Evolutionary conservation across 2,888 invertebrate genomes (phyloP).

Genomic region (Agrilus cyanescens): DNA sequence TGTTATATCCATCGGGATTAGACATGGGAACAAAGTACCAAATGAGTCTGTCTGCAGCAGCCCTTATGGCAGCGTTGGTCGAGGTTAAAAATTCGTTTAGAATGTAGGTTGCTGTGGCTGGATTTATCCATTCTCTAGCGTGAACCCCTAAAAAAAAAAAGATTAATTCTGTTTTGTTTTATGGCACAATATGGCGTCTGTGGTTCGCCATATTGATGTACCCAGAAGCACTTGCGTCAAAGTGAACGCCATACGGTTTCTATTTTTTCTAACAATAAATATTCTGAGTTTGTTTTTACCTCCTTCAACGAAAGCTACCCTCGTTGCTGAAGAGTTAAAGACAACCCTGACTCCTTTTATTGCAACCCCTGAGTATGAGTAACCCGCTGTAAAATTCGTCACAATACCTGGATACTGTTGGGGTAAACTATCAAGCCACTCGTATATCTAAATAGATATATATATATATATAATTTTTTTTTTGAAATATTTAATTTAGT

Average conservation of each 20-base stretch:
- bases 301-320: conserved; percentile 27
- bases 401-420: conserved; percentile 38
- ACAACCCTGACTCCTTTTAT: conserved; percentile 45
- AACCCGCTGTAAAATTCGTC: conserved; percentile 41
- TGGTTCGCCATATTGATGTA: no score
- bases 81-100: conserved; percentile 59
- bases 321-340: conserved; percentile 18
- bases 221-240: no score
- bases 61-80: conserved; percentile 39
- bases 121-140: conserved; percentile 21
- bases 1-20: conserved; percentile 64
- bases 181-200: no score
- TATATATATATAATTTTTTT: neutral
- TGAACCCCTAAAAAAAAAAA: no score
- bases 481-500: neutral
- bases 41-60: conserved; percentile 52
- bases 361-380: conserved; percentile 45
- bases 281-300: no score
- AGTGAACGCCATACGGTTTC: no score
- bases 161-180: no score
- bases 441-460: conserved; percentile 36
- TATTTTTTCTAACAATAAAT: no score
- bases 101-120: conserved; percentile 35
- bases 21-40: conserved; percentile 65
- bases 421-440: conserved; percentile 43